Conservation (phyloP, 2,113 vertebrate genomes). For the Pseudonaja textilis region DNA sequence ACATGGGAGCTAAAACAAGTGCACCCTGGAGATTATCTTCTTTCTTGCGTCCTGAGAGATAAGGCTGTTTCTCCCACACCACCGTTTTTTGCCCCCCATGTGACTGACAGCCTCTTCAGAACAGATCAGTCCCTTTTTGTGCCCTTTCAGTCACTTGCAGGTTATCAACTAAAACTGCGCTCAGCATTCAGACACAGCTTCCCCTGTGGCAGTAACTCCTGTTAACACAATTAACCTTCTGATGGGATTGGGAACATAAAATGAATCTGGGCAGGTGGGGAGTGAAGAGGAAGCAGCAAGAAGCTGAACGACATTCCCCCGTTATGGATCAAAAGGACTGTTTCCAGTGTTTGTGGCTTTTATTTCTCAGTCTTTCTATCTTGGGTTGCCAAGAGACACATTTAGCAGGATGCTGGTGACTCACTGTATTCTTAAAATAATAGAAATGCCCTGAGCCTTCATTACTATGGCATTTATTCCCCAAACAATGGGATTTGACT, state of each 20-base stretch:
- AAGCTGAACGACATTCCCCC: conserved; percentile 64
- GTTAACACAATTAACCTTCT: conserved; percentile 68
- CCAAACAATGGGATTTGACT: not conserved
- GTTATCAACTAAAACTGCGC: conserved; percentile 67
- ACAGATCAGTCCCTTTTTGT: conserved; percentile 57
- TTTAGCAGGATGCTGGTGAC: conserved; percentile 27
- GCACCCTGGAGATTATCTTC: conserved; percentile 57
- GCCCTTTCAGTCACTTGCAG: conserved; percentile 59
- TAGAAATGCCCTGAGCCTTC: conserved; percentile 3
- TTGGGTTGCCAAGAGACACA: conserved; percentile 18
- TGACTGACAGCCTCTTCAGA: conserved; percentile 60
- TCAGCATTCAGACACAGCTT: conserved; percentile 66
- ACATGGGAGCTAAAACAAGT: conserved; percentile 31
- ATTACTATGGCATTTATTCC: conserved; percentile 27
- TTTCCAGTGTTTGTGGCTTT: conserved; percentile 39
- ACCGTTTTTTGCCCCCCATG: not conserved
- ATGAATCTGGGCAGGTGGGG: conserved; percentile 55
- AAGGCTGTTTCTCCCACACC: conserved; percentile 58
- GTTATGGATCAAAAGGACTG: conserved; percentile 57
- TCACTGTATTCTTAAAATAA: conserved; percentile 39
- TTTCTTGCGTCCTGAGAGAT: conserved; percentile 61
- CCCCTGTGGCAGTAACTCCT: conserved; percentile 63
- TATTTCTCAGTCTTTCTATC: conserved; percentile 33
- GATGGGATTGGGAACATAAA: conserved; percentile 66
- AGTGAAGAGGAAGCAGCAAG: conserved; percentile 13